These are phyloP conservation scores for Denticeps clupeoides DNA, from an alignment of 2,797 vertebrate species.

Conservation along the genomic window DNA sequence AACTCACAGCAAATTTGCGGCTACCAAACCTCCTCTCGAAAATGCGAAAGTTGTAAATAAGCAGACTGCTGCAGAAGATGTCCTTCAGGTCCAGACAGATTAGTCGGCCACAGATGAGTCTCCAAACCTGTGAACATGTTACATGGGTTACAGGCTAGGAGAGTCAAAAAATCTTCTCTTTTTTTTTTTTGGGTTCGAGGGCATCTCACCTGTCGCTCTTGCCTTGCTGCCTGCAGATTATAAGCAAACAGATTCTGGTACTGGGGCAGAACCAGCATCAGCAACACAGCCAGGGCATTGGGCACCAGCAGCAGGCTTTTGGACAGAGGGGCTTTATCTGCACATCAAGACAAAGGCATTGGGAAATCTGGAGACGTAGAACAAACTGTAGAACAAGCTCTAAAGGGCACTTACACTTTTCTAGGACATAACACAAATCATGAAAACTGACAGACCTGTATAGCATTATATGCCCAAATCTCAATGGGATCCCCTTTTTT, in stretches of 20 bases:
- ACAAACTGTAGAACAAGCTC: too few relatives aligned
- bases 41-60: slow-evolving; percentile 93
- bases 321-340: slow-evolving; percentile 91
- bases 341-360: not conserved
- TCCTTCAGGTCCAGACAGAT: slow-evolving; percentile 91
- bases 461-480: too few relatives aligned
- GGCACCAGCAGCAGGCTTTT: slow-evolving; percentile 84
- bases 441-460: too few relatives aligned
- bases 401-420: too few relatives aligned
- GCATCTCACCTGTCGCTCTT: slow-evolving; percentile 72
- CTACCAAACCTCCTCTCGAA: slow-evolving; percentile 93
- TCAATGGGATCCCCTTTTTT: too few relatives aligned
- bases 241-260: slow-evolving; percentile 80
- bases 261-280: slow-evolving; percentile 74
- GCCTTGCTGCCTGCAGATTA: slow-evolving; percentile 71
- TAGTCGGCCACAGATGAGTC: slow-evolving; percentile 73
- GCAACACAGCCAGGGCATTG: slow-evolving; percentile 72
- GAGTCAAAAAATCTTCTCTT: too few relatives aligned
- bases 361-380: not conserved
- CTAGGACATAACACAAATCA: too few relatives aligned
- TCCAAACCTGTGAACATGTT: slow-evolving; percentile 69
- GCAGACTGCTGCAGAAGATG: slow-evolving; percentile 86
- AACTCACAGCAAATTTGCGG: slow-evolving; percentile 87
- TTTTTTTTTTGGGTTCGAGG: too few relatives aligned
- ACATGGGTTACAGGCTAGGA: too few relatives aligned